Conservation (phyloP, 2,888 invertebrate genomes). For the Melanargia galathea region DNA sequence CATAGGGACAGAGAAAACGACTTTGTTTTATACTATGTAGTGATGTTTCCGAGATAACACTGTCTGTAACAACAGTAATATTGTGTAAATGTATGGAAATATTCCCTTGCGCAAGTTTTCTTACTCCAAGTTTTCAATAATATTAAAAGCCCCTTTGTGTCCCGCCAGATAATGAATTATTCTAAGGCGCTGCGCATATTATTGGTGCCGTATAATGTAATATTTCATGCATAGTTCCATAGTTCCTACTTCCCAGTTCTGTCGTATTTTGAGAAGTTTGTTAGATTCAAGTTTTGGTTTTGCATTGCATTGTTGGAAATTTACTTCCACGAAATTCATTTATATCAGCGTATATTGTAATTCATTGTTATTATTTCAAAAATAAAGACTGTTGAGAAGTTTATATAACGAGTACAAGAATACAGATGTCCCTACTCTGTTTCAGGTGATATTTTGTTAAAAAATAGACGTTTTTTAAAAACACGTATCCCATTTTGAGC, state of each 20-base stretch:
- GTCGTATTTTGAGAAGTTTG: constrained; percentile 12
- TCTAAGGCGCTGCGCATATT: constrained; percentile 25
- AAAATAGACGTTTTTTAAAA: too few species aligned
- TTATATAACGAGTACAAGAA: background rate
- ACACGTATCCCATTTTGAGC: too few species aligned
- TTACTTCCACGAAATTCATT: background rate
- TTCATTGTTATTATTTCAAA: background rate
- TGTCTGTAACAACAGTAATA: constrained; percentile 9
- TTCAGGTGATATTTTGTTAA: too few species aligned
- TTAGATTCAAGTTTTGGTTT: constrained; percentile 6
- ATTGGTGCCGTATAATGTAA: constrained; percentile 8
- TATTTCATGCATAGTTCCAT: constrained; percentile 10
- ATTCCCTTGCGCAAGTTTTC: constrained; percentile 18
- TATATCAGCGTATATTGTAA: background rate
- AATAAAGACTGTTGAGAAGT: background rate
- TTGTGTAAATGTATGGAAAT: constrained; percentile 14
- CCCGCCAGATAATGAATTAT: constrained; percentile 32
- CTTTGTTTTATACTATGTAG: background rate
- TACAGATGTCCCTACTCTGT: background rate
- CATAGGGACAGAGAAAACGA: too few species aligned
- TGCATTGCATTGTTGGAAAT: constrained; percentile 10
- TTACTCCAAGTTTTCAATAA: constrained; percentile 29
- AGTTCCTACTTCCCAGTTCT: constrained; percentile 14
- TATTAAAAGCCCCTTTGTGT: constrained; percentile 35
- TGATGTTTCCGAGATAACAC: background rate